Evolutionary conservation across 1,140 invertebrate species (phyloP).

Genomic region (Papilio dardanus): DNA sequence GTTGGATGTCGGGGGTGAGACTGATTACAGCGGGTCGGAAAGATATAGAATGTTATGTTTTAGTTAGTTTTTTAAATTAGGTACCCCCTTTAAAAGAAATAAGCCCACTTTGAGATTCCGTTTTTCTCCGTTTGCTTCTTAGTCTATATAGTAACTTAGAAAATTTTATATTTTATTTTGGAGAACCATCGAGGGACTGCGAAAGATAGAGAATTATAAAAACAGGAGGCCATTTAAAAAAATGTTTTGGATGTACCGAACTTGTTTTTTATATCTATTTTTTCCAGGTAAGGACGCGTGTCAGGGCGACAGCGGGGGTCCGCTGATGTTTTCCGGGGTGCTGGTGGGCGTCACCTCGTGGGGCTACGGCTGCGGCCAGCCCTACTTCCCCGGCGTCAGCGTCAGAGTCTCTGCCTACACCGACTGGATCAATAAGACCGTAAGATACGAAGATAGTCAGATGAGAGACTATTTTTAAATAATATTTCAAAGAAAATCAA

Average conservation of each 20-base stretch:
- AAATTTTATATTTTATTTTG: no score
- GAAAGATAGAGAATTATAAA: no score
- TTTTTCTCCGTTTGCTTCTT: no score
- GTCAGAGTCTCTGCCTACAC: conserved; percentile 85
- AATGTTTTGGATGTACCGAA: no score
- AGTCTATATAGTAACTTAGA: no score
- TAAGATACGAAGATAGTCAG: conserved; percentile 37
- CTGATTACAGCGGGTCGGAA: neutral
- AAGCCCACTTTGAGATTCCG: no score
- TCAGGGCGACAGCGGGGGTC: conserved; percentile 84
- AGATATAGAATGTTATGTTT: no score
- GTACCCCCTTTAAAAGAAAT: no score
- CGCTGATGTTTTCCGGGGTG: conserved; percentile 79
- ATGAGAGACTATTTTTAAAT: neutral
- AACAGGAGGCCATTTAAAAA: no score
- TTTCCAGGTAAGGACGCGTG: conserved; percentile 68
- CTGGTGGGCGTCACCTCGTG: conserved; percentile 88
- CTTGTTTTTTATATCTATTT: no score
- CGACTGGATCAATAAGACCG: conserved; percentile 83
- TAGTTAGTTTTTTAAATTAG: no score
- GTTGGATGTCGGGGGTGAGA: conserved; percentile 61
- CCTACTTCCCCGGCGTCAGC: conserved; percentile 87
- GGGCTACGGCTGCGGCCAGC: conserved; percentile 87
- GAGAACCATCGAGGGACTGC: no score
- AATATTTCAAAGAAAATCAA: neutral